A percentile compares a stretch with the other conserved stretches of the same genome.
Conservation (phyloP, 2,888 invertebrate genomes). For the Ditula angustiorana region DNA sequence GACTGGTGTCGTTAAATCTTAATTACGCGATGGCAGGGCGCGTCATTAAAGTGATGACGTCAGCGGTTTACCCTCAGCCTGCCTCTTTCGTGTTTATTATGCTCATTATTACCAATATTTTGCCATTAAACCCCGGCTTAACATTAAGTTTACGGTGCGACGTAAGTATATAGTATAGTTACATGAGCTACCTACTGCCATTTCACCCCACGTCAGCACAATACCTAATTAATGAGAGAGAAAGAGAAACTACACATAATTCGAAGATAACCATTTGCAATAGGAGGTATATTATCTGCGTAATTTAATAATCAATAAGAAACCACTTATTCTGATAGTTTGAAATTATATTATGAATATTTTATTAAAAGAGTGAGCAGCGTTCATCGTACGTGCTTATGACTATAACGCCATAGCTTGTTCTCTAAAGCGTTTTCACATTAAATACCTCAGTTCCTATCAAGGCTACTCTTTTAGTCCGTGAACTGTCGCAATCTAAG, state of each 20-base stretch:
- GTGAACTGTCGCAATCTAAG: slow-evolving; percentile 51
- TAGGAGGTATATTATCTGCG: not conserved
- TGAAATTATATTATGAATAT: too few species aligned
- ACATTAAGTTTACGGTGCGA: slow-evolving; percentile 45
- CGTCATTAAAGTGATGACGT: slow-evolving; percentile 64
- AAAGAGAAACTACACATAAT: not conserved
- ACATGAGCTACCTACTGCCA: not conserved
- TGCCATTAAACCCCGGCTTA: slow-evolving; percentile 46
- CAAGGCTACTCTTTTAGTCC: slow-evolving; percentile 18
- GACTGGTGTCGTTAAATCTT: slow-evolving; percentile 69
- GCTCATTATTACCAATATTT: slow-evolving; percentile 54
- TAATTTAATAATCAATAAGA: not conserved
- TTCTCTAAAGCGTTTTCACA: too few species aligned
- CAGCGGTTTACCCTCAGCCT: slow-evolving; percentile 49
- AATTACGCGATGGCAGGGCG: slow-evolving; percentile 61
- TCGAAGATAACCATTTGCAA: not conserved
- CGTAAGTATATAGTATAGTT: not conserved
- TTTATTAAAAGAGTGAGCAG: too few species aligned
- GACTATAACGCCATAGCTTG: too few species aligned
- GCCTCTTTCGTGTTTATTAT: slow-evolving; percentile 53
- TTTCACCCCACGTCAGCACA: not conserved
- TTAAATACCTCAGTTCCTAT: slow-evolving; percentile 15
- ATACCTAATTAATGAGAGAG: not conserved
- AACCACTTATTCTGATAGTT: too few species aligned
- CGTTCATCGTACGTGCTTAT: too few species aligned